Evolutionary conservation across 2,113 vertebrate genomes (phyloP).

Genomic region (Bagarius yarrelli): DNA sequence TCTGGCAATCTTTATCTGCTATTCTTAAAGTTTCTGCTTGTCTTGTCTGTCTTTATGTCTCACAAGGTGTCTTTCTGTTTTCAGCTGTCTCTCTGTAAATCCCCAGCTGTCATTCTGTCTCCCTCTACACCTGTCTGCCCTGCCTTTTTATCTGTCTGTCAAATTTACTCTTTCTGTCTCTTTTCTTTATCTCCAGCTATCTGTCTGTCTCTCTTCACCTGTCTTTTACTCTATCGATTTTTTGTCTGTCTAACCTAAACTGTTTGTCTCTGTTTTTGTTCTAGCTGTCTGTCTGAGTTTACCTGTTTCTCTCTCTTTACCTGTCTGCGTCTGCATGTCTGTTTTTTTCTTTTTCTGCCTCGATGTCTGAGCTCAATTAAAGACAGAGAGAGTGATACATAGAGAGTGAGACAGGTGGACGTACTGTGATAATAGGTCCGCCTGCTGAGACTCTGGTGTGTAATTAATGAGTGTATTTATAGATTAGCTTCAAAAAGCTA

Average conservation of each 20-base stretch:
- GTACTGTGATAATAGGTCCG: neutral
- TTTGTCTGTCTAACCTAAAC: neutral
- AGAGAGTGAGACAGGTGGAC: neutral
- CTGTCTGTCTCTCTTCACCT: too few species aligned
- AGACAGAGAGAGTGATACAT: neutral
- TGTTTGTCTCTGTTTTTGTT: neutral
- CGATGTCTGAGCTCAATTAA: neutral
- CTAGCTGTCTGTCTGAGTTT: too few species aligned
- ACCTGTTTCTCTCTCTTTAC: too few species aligned
- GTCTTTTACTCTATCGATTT: too few species aligned
- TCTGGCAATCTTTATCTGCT: too few species aligned
- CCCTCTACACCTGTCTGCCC: neutral
- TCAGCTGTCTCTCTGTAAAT: neutral
- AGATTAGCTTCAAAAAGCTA: neutral
- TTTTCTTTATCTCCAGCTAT: neutral
- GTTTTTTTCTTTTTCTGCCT: neutral
- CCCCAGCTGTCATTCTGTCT: neutral
- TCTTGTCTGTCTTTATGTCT: neutral
- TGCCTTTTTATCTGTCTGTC: neutral
- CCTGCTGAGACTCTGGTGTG: slow-evolving; percentile 12
- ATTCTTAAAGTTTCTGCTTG: neutral
- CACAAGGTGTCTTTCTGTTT: neutral
- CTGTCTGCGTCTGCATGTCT: too few species aligned
- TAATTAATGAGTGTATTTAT: slow-evolving; percentile 37
- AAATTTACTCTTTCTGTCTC: too few species aligned